Percentiles rank a stretch among this genome's conserved stretches.
These are phyloP conservation scores for Grammomys surdaster DNA, from an alignment of 2,113 vertebrate species.

Conservation along the genomic window DNA sequence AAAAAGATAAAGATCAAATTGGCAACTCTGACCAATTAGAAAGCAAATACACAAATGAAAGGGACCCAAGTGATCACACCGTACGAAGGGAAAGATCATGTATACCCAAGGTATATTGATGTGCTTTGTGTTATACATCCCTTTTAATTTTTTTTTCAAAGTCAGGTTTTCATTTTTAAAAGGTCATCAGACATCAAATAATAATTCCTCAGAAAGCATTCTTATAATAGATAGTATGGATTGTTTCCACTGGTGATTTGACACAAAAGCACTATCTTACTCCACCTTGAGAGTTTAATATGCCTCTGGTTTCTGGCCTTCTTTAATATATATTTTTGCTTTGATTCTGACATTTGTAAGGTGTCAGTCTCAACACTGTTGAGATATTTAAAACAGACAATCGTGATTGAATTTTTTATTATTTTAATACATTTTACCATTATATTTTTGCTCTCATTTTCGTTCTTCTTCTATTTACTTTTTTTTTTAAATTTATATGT, in stretches of 20 bases:
- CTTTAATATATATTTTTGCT: background rate
- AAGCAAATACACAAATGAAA: background rate
- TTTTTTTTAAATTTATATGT: background rate
- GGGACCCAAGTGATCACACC: background rate
- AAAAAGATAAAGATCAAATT: background rate
- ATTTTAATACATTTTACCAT: constrained; percentile 1
- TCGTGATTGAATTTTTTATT: background rate
- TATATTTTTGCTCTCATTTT: background rate
- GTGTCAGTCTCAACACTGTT: background rate
- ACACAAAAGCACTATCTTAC: background rate
- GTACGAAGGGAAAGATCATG: background rate
- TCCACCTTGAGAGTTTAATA: background rate
- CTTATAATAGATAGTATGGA: background rate
- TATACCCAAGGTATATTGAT: background rate
- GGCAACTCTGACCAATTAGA: constrained; percentile 25
- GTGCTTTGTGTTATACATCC: background rate
- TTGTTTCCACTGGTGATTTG: background rate
- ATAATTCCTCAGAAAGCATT: background rate
- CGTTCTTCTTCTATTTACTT: background rate
- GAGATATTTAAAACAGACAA: background rate
- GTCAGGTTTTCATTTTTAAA: background rate
- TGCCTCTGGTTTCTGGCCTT: background rate
- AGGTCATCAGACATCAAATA: background rate
- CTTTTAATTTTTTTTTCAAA: background rate
- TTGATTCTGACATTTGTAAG: background rate